These are phyloP conservation scores for Babyrousa celebensis DNA, from an alignment of 2,797 vertebrate species.

Conservation along the genomic window DNA sequence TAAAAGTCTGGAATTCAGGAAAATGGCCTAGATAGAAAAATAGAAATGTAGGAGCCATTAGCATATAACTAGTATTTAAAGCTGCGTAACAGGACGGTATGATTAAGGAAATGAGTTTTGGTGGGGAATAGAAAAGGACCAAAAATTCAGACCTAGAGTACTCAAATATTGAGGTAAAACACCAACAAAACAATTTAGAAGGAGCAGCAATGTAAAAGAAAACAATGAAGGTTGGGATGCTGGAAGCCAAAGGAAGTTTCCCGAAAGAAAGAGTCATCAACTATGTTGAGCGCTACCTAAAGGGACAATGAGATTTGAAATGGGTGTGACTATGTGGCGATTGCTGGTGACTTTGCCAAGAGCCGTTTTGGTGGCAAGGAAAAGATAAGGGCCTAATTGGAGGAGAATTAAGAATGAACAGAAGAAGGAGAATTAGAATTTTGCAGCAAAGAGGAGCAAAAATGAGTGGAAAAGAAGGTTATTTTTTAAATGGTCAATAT, in stretches of 20 bases:
- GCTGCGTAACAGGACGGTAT: neutral
- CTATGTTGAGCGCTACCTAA: neutral
- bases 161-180: neutral
- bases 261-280: neutral
- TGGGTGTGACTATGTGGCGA: neutral
- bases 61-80: neutral
- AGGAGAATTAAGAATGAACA: neutral
- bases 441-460: constrained; percentile 3
- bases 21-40: neutral
- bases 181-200: neutral
- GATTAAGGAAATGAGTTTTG: neutral
- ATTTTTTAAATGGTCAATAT: neutral
- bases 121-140: neutral
- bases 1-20: neutral
- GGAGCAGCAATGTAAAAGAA: neutral
- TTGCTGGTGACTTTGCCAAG: neutral
- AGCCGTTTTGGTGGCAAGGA: neutral
- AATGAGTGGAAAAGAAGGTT: neutral
- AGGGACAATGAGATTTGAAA: neutral
- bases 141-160: neutral
- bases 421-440: neutral
- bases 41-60: constrained; percentile 18
- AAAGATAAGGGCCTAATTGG: neutral
- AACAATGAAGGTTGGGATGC: neutral
- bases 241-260: neutral